Evolutionary conservation across 2,888 invertebrate species (phyloP), one percentile per base, ranked within the genome.

Genomic region (Trisateles emortualis): DNA sequence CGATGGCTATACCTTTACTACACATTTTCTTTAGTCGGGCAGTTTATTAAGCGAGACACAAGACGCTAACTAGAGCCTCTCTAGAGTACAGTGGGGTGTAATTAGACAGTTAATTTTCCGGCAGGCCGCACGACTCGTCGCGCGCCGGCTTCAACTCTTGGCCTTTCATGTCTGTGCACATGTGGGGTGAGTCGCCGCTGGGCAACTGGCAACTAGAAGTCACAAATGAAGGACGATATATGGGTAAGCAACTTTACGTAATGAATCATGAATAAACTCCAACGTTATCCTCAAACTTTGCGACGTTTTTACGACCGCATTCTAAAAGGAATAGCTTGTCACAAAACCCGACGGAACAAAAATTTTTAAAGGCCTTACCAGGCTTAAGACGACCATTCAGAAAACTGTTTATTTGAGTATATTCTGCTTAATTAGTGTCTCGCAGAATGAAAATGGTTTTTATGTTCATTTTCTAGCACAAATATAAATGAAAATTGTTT

Each of bases 101-200:
- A 80, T 81, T 77, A 83, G 64, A 71, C 63, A 72, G 75, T 76
- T 79, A 76, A 77, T 76, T 78, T 77, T 72, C 69, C 70, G 66
- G 19, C 82, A 94, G 98, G 78, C 95, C 95, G 9, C 96, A 98
- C 78, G 99, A 99, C 87, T 95, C 96, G 43, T 98, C 98, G 9
- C 95, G 97, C 46, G 94, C 97, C 45, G 99, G 99, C 36, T 99
- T 99, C 93, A 96, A 95, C 83, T 96, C 98, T 74, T 99, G 99
- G 99, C 99, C 99, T 49, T 99, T 99, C 92, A 99, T 99, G 99
- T 98, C 99, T 40, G 99, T 97, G 57, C 99, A 99, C 89, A 98
- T 96, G 83, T 99, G 99, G 99, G 99, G 99, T 14, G 99, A 99
- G 86, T 95, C 95, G 24, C 98, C 99, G 0, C 95, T 97, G 64